Evolutionary conservation across 2,888 invertebrate species (phyloP), one percentile per base, ranked within the genome.

Genomic region (Polymixis flavicincta): DNA sequence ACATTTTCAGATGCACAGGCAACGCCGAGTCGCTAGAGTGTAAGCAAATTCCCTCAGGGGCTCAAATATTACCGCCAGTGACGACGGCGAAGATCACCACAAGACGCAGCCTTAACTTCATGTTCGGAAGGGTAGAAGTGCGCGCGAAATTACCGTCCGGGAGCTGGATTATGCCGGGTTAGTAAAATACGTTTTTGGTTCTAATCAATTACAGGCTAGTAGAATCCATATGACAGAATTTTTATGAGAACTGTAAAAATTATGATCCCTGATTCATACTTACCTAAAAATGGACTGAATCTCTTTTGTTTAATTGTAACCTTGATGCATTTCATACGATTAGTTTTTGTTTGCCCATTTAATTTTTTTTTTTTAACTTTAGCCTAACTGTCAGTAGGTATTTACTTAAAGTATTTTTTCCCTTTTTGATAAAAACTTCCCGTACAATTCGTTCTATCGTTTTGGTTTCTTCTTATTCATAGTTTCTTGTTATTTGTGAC

Each of bases 131-230:
- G 78, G 93, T 98, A 13, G 97, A 98, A 90, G 95, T 98, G 50
- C 95, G 97, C 7, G 98, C 98, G 0, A 98, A 97, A 90, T 89
- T 98, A 48, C 98, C 98, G 0, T 95, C 96, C 73, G 98, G 98
- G 0, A 97, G 97, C 92, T 98, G 98, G 98, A 92, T 98, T 59
- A 95, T 98, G 88, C 98, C 98, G 80, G 97, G 98, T 98, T 93
- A 79, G 79, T 45, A 19, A n/a, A n/a, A 22, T 2, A 9, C 3
- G 9, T 3, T 9, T 22, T 52, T 52, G 0, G 50, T 50, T 50
- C 7, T 50, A 7, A 50, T 19, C 19, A 7, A 50, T 50, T 50
- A 19, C 0, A 52, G 19, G 19, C 52, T 52, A 22, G 52, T 22
- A 52, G 52, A 22, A 52, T 22, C 22, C 52, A 8, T 22, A 19